Percentiles rank a stretch among this genome's conserved stretches.
These are phyloP conservation scores for Drosophila subobscura DNA, from an alignment of 1,140 invertebrate species.

Conservation along the genomic window DNA sequence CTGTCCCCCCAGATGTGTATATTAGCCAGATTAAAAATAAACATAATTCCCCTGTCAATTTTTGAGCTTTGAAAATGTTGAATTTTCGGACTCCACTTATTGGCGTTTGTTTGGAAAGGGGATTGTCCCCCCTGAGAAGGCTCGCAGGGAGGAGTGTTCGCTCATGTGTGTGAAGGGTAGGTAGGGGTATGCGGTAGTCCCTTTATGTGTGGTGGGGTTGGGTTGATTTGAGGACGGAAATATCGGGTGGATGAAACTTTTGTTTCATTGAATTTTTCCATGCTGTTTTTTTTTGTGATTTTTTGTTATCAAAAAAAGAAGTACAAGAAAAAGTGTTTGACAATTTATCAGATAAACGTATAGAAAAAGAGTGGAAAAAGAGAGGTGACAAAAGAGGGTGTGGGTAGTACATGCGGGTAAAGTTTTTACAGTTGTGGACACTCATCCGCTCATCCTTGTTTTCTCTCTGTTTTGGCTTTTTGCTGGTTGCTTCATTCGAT, in stretches of 20 bases:
- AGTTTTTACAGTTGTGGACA: constrained; percentile 21
- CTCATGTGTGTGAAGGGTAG: constrained; percentile 19
- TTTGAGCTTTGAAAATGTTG: constrained; percentile 9
- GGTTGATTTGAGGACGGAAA: background rate
- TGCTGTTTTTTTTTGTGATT: constrained; percentile 24
- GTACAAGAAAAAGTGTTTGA: constrained; percentile 35
- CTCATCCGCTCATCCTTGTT: constrained; percentile 5
- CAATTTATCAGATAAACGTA: constrained; percentile 34
- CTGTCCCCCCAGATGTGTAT: constrained; percentile 34
- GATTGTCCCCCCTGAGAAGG: no score
- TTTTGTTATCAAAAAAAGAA: constrained; percentile 19
- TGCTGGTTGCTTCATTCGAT: constrained; percentile 52
- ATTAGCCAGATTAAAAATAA: constrained; percentile 60
- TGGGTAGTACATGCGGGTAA: constrained; percentile 30
- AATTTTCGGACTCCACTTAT: constrained; percentile 36
- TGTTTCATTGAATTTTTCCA: constrained; percentile 56
- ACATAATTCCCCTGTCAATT: constrained; percentile 33
- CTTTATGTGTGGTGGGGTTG: constrained; percentile 26
- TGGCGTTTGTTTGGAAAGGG: constrained; percentile 15
- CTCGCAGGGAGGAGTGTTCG: constrained; percentile 22
- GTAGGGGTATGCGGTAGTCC: constrained; percentile 3
- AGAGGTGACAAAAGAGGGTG: constrained; percentile 5
- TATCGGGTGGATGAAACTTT: constrained; percentile 15
- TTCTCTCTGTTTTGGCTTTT: constrained; percentile 10
- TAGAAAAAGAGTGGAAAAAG: constrained; percentile 9